Evolutionary conservation across 2,888 invertebrate species (phyloP).

Genomic region (Resseliella maxima): DNA sequence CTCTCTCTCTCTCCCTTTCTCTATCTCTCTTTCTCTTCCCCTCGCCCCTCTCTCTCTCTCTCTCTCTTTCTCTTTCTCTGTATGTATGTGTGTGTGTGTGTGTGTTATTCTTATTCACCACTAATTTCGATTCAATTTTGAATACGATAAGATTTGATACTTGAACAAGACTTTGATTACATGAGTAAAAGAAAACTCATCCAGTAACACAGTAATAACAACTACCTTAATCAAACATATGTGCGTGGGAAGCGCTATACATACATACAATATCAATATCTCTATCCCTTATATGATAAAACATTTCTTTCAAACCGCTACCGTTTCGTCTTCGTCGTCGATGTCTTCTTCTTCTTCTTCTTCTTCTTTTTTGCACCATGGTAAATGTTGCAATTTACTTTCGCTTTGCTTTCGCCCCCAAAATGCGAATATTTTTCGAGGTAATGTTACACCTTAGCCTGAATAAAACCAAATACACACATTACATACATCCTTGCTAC

Average conservation of each 20-base stretch:
- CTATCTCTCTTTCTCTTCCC: no score
- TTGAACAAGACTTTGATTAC: neutral
- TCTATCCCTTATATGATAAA: no score
- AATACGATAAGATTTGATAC: neutral
- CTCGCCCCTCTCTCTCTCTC: no score
- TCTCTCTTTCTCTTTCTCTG: no score
- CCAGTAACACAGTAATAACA: neutral
- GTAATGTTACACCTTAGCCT: neutral
- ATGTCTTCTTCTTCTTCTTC: no score
- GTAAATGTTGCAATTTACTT: no score
- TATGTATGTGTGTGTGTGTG: neutral
- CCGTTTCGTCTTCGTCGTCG: no score
- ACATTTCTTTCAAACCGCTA: no score
- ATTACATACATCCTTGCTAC: conserved; percentile 27
- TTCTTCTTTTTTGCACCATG: no score
- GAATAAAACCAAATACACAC: neutral
- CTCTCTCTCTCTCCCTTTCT: no score
- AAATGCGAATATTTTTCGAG: neutral
- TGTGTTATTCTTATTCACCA: neutral
- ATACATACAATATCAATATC: no score
- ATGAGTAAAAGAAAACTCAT: neutral
- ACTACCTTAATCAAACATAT: conserved; percentile 7
- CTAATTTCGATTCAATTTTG: conserved; percentile 4
- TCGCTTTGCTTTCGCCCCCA: no score
- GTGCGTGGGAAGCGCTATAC: neutral